Percentiles rank a stretch among this genome's conserved stretches.
phyloP scores from a whole-genome alignment of 2,888 invertebrate species.

The Xanthostigma xanthostigma region DNA sequence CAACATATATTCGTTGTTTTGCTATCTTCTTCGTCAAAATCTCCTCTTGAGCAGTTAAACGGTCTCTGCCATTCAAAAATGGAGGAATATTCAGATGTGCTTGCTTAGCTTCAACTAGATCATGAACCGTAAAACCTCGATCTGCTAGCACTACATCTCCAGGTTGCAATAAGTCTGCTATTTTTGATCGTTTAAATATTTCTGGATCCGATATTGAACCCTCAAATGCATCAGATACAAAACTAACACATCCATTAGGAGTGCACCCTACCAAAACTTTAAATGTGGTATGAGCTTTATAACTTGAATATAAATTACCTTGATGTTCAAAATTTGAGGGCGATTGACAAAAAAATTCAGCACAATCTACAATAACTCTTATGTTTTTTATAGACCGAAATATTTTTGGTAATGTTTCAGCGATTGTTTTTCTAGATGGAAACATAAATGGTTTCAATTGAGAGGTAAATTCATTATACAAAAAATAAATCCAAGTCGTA shows the following conservation, averaged over 20 bases:
- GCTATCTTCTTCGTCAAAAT: conserved; percentile 14
- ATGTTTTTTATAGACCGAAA: conserved; percentile 9
- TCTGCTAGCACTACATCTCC: conserved; percentile 15
- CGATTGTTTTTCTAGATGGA: conserved; percentile 8
- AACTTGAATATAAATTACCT: conserved; percentile 14
- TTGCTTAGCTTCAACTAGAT: conserved; percentile 10
- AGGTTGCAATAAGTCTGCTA: conserved; percentile 10
- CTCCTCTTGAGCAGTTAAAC: conserved; percentile 13
- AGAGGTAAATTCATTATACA: conserved; percentile 10
- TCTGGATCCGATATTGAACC: conserved; percentile 13
- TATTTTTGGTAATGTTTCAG: conserved; percentile 8
- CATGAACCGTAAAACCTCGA: conserved; percentile 14
- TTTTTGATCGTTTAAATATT: conserved; percentile 9
- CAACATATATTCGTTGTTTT: conserved; percentile 14
- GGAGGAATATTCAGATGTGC: conserved; percentile 15
- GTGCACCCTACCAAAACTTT: conserved; percentile 14
- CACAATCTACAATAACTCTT: conserved; percentile 13
- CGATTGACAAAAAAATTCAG: conserved; percentile 14
- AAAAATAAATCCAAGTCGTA: conserved; percentile 10
- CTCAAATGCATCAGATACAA: conserved; percentile 15
- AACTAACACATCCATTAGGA: conserved; percentile 12
- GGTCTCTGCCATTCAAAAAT: conserved; percentile 13
- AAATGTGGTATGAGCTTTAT: conserved; percentile 15
- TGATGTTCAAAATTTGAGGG: conserved; percentile 15
- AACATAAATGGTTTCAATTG: conserved; percentile 10